Base-by-base conservation (phyloP, 2,888 invertebrate genomes). In the Temnothorax unifasciatus region DNA sequence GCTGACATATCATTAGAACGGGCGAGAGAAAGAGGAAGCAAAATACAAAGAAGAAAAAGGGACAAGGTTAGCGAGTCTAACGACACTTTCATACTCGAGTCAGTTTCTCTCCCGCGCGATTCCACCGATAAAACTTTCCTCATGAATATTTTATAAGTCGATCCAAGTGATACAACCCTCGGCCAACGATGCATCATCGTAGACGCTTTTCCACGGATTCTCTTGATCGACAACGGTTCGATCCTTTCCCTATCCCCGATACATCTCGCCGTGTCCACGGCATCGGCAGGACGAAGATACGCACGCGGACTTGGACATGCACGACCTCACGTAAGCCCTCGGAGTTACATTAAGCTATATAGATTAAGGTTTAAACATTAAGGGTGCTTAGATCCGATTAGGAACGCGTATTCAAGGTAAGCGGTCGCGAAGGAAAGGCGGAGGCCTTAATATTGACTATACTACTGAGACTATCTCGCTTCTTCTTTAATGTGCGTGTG, bases 141-240 rank as follows among this genome's bases (percentile, higher is more conserved):
- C 88, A 83, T 88, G 89, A 90, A 90, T 92, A 85, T 89, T 90
- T 91, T 84, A 87, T 87, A 84, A 90, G 81, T 54, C 66, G 83
- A 86, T 87, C 50, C 64, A 73, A 77, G 73, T 77, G 85, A 87
- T 86, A 85, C 86, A 86, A 84, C 87, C 83, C 84, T 86, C 81
- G 75, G 82, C 71, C 79, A 64, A 50, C 50, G 25, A 63, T 50
- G 76, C 66, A 74, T 74, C 63, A 82, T 29, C 54, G 79, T n/a
- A 57, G 47, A 25, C 34, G 50, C 29, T 25, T 21, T 54, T 34
- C 64, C 15, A 13, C 83, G 38, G 44, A 73, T 59, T 44, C n/a
- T 13, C 73, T 61, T 76, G 54, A 59, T 68, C 75, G 41, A 18
- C 29, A 15, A 29, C 63, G 25, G 57, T n/a, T 82, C 82, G 61